Percentiles rank a stretch among this genome's conserved stretches.
Evolutionary conservation across 2,113 vertebrate species (phyloP).

Genomic region (Myrmecophaga tridactyla): DNA sequence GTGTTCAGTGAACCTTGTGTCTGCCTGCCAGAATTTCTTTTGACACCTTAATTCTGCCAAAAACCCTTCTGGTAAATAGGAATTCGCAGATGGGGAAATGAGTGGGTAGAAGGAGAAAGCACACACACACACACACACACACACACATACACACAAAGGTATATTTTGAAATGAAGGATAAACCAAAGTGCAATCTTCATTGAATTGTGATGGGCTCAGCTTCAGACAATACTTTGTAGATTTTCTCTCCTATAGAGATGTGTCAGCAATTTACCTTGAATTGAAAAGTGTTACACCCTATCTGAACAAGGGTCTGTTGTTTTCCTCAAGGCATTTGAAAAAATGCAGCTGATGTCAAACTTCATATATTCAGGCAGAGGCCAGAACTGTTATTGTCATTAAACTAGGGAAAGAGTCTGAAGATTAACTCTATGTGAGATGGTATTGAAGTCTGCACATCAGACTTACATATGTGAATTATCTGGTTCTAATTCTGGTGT

Average conservation of each 20-base stretch:
- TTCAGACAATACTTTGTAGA: constrained; percentile 56
- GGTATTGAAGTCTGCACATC: neutral
- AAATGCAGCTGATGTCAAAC: constrained; percentile 59
- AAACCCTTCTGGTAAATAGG: constrained; percentile 53
- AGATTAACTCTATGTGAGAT: neutral
- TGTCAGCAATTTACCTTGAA: constrained; percentile 64
- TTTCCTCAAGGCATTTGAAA: constrained; percentile 61
- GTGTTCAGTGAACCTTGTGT: constrained; percentile 4
- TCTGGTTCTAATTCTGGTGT: constrained; percentile 27
- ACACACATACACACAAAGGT: neutral
- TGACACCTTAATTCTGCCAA: constrained; percentile 57
- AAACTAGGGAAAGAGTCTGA: neutral
- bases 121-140: neutral
- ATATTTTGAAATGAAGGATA: constrained; percentile 64
- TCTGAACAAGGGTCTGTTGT: constrained; percentile 35
- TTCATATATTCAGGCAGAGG: constrained; percentile 41
- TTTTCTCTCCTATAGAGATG: constrained; percentile 55
- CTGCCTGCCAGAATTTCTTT: constrained; percentile 60
- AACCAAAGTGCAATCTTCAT: constrained; percentile 44
- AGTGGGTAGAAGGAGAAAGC: constrained; percentile 49
- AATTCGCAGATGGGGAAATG: constrained; percentile 59
- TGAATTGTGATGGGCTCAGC: constrained; percentile 41
- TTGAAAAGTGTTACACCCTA: constrained; percentile 40
- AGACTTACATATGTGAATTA: neutral
- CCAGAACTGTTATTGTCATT: neutral